phyloP scores from a whole-genome alignment of 2,113 vertebrate genomes.

The Abramis brama region DNA sequence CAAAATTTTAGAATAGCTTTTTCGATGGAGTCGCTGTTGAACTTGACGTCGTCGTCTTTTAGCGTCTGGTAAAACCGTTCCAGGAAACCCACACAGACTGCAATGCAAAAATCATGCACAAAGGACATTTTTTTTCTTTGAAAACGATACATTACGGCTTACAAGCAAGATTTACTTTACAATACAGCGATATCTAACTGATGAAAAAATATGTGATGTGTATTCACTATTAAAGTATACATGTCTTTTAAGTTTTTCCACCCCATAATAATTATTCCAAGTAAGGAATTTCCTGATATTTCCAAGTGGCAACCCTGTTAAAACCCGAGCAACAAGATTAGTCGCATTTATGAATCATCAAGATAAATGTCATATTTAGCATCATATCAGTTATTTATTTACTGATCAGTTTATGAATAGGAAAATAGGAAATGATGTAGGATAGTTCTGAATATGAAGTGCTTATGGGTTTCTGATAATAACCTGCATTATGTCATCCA shows the following conservation, averaged over 20 bases:
- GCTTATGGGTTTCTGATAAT: background rate
- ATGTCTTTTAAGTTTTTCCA: too few relatives aligned
- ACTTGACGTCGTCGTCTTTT: slow-evolving; percentile 80
- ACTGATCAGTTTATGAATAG: background rate
- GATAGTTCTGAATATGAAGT: background rate
- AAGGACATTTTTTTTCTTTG: background rate
- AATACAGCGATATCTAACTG: too few relatives aligned
- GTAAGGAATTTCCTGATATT: too few relatives aligned
- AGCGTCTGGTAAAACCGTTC: slow-evolving; percentile 89
- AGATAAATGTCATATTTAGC: background rate
- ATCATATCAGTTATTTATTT: background rate
- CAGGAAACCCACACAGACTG: slow-evolving; percentile 93
- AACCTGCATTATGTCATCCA: background rate
- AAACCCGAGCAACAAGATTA: background rate
- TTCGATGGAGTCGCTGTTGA: slow-evolving; percentile 84
- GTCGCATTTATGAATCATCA: background rate
- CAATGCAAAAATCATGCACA: slow-evolving; percentile 46
- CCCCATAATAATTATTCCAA: too few relatives aligned
- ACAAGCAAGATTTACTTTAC: too few relatives aligned
- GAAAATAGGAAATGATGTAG: background rate
- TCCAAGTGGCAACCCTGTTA: too few relatives aligned
- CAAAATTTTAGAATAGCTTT: slow-evolving; percentile 84
- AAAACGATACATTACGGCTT: too few relatives aligned
- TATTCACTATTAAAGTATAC: too few relatives aligned
- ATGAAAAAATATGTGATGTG: too few relatives aligned